phyloP scores from a whole-genome alignment of 2,113 vertebrate genomes.

The western clawed frog (Xenopus tropicalis) region DNA sequence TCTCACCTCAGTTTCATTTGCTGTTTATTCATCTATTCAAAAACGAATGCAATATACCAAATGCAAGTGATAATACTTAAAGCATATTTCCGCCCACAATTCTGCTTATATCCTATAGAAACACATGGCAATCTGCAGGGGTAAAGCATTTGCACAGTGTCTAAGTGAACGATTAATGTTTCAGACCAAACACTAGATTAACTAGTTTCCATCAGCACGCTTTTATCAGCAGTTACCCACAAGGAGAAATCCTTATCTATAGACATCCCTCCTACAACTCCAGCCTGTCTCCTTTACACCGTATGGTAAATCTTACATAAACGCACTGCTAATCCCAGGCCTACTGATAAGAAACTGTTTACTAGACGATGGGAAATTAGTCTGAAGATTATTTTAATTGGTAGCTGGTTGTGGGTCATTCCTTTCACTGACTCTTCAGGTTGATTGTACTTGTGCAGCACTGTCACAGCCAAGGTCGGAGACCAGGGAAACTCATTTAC shows the following conservation, averaged over 20 bases:
- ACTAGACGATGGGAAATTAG: conserved; percentile 36
- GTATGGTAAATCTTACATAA: conserved; percentile 32
- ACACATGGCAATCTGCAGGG: too few species aligned
- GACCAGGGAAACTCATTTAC: conserved; percentile 3
- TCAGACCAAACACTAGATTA: conserved; percentile 22
- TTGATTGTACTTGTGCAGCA: not conserved
- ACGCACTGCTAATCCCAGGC: conserved; percentile 18
- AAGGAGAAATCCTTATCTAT: conserved; percentile 36
- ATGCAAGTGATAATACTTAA: too few species aligned
- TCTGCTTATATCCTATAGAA: not conserved
- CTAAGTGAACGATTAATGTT: not conserved
- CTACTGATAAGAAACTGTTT: conserved; percentile 38
- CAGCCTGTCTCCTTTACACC: conserved; percentile 32
- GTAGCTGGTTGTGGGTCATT: conserved; percentile 8
- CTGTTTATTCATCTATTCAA: too few species aligned
- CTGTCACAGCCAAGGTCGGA: conserved; percentile 25
- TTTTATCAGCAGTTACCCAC: conserved; percentile 21
- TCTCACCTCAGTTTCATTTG: too few species aligned
- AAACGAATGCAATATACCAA: too few species aligned
- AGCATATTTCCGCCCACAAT: too few species aligned
- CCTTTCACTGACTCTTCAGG: not conserved
- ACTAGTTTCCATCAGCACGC: conserved; percentile 9
- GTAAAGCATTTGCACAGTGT: not conserved
- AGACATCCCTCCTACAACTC: conserved; percentile 27
- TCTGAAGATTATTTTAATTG: conserved; percentile 37